Percentiles rank a stretch among this genome's conserved stretches.
phyloP scores from a whole-genome alignment of 2,797 vertebrate genomes.

The Hoplostethus atlanticus region DNA sequence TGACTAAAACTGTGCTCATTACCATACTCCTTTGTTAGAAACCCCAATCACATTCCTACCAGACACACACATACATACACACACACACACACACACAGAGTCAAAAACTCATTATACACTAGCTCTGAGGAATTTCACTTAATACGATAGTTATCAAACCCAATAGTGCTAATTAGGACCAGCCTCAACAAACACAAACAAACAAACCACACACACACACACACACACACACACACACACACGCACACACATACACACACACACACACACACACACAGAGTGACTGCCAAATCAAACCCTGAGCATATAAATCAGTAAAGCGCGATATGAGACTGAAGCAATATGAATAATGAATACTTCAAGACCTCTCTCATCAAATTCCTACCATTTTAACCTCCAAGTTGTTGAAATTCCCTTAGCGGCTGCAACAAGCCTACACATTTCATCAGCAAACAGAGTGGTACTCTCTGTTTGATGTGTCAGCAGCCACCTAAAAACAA shows the following conservation, averaged over 20 bases:
- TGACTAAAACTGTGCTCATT: conserved; percentile 8
- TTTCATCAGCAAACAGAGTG: conserved; percentile 1
- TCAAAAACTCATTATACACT: conserved; percentile 59
- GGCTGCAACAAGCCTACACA: not conserved
- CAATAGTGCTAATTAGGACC: conserved; percentile 55
- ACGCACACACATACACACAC: not conserved
- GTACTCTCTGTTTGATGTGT: not conserved
- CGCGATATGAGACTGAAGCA: conserved; percentile 20
- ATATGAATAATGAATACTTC: conserved; percentile 16
- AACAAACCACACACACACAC: not conserved
- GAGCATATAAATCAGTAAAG: conserved; percentile 31
- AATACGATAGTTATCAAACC: conserved; percentile 59
- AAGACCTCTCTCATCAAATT: conserved; percentile 4
- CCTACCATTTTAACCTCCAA: not conserved
- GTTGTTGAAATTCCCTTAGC: not conserved
- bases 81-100: conserved; percentile 29
- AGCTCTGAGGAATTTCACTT: conserved; percentile 46
- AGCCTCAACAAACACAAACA: conserved; percentile 20
- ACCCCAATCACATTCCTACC: conserved; percentile 18
- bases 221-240: conserved; percentile 10
- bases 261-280: not conserved
- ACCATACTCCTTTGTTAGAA: not conserved
- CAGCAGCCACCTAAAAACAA: not conserved
- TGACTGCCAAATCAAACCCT: conserved; percentile 17
- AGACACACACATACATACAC: conserved; percentile 20